These are phyloP conservation scores for Troides helena DNA, from an alignment of 2,888 invertebrate species.

Conservation along the genomic window DNA sequence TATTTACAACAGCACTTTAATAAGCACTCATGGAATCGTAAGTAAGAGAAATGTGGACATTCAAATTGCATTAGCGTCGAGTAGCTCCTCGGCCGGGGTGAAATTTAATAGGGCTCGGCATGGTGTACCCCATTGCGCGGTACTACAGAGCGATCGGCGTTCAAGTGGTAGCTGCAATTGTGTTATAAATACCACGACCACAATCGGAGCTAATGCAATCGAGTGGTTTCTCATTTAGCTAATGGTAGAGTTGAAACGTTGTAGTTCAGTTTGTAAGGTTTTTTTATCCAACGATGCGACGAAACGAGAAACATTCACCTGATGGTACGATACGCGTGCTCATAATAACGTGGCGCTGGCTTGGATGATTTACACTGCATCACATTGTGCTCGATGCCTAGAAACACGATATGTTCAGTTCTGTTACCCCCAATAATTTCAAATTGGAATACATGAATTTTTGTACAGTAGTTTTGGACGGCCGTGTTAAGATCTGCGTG, in stretches of 20 bases:
- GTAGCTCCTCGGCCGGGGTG: constrained; percentile 2
- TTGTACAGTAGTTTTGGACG: no score
- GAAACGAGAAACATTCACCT: no score
- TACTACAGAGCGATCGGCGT: constrained; percentile 10
- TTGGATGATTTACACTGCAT: no score
- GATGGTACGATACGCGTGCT: no score
- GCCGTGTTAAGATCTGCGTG: no score
- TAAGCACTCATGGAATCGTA: neutral
- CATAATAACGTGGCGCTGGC: no score
- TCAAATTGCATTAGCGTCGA: constrained; percentile 10
- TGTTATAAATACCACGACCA: constrained; percentile 18
- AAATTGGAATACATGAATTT: no score
- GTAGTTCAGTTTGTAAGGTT: no score
- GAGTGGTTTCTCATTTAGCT: constrained; percentile 24
- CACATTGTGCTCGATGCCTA: no score
- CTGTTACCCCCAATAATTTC: no score
- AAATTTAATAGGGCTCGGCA: constrained; percentile 18
- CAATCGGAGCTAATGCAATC: constrained; percentile 22
- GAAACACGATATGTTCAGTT: no score
- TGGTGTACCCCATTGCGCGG: constrained; percentile 7
- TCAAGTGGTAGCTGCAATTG: constrained; percentile 17
- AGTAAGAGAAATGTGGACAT: neutral
- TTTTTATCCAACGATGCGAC: no score
- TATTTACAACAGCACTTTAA: neutral
- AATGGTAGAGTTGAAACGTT: constrained; percentile 1